phyloP scores from a whole-genome alignment of 2,113 vertebrate genomes.

The Tragelaphus strepsiceros region DNA sequence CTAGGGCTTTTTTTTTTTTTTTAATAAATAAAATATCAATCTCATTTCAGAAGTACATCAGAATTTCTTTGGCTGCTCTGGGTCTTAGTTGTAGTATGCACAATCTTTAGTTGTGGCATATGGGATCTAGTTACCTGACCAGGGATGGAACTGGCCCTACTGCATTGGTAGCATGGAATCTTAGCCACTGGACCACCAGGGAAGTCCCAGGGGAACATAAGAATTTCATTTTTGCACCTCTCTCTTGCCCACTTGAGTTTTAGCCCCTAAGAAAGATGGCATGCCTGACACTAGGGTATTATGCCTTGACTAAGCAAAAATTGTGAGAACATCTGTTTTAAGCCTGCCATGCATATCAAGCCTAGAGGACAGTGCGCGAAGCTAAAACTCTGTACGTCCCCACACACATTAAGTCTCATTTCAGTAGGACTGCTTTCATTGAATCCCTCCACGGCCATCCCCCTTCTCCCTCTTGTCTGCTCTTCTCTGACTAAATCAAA shows the following conservation, averaged over 20 bases:
- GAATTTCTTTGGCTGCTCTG: background rate
- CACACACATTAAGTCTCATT: too few species aligned
- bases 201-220: background rate
- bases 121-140: background rate
- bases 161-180: background rate
- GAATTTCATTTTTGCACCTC: background rate
- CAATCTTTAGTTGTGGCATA: background rate
- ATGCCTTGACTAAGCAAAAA: background rate
- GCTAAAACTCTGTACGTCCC: background rate
- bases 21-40: background rate
- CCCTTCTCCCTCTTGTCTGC: background rate
- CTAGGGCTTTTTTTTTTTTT: background rate
- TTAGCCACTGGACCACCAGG: background rate
- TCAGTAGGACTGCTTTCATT: rapidly evolving
- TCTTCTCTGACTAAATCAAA: background rate
- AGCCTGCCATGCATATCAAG: background rate
- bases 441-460: background rate
- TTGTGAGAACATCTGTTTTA: background rate
- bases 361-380: background rate
- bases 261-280: background rate
- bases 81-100: background rate
- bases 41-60: background rate
- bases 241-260: background rate
- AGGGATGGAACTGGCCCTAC: background rate
- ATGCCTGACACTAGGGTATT: background rate